phyloP scores from a whole-genome alignment of 2,888 invertebrate species.

The Philereme transversata region DNA sequence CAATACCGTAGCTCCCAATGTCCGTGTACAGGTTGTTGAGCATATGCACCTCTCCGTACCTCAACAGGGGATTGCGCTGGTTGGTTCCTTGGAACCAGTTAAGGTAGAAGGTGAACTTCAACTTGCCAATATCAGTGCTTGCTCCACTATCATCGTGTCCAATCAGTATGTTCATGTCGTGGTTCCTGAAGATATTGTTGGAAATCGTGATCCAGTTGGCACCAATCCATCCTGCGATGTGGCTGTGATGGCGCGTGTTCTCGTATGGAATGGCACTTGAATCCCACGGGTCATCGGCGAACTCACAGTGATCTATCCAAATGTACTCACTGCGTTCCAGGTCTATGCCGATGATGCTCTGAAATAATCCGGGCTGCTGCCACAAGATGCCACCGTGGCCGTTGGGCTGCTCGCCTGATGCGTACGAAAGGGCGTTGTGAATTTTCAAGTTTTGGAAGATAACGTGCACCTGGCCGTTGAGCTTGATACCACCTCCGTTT shows the following conservation, averaged over 20 bases:
- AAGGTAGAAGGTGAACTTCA: constrained; percentile 2
- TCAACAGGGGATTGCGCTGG: constrained; percentile 6
- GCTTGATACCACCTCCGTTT: constrained; percentile 9
- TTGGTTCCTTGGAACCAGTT: constrained; percentile 13
- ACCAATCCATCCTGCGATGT: neutral
- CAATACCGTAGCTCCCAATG: constrained; percentile 7
- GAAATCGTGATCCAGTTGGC: constrained; percentile 17
- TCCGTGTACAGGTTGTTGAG: constrained; percentile 14
- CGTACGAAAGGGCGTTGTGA: constrained; percentile 16
- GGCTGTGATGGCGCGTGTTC: constrained; percentile 13
- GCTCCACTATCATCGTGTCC: neutral
- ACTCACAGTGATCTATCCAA: constrained; percentile 25
- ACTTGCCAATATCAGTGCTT: neutral
- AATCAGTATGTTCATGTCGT: constrained; percentile 4
- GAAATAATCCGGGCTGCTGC: constrained; percentile 10
- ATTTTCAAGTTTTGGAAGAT: constrained; percentile 25
- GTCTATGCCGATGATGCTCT: constrained; percentile 10
- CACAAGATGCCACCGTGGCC: constrained; percentile 24
- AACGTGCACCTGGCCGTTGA: constrained; percentile 19
- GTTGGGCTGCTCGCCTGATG: constrained; percentile 19
- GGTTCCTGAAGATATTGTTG: constrained; percentile 23
- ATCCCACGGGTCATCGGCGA: constrained; percentile 29
- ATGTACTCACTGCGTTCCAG: constrained; percentile 9
- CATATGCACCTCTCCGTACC: constrained; percentile 10
- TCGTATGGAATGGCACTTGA: constrained; percentile 2